phyloP scores from a whole-genome alignment of 2,113 vertebrate genomes.

The Toxotes chatareus region DNA sequence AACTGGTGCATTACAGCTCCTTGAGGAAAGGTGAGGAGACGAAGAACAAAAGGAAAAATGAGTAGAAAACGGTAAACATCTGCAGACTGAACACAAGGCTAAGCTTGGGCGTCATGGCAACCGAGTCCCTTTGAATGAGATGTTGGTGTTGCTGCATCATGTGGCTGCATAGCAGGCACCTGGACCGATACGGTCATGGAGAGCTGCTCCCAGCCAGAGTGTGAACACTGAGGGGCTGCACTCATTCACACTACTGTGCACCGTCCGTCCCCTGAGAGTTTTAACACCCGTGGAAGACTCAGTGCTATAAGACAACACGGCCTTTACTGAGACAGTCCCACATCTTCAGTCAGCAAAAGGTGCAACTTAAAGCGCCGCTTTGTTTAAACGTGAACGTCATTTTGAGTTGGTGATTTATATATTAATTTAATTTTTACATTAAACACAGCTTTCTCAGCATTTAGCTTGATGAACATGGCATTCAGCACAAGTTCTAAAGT shows the following conservation, averaged over 20 bases:
- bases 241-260: constrained; percentile 20
- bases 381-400: background rate
- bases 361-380: background rate
- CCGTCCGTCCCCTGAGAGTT: constrained; percentile 15
- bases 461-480: background rate
- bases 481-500: background rate
- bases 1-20: constrained; percentile 35
- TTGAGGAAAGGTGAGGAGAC: constrained; percentile 40
- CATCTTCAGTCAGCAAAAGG: constrained; percentile 4
- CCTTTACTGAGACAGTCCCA: background rate
- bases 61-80: constrained; percentile 53
- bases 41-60: constrained; percentile 46
- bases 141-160: constrained; percentile 59
- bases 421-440: background rate
- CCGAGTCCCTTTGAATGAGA: constrained; percentile 62
- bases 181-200: constrained; percentile 11
- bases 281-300: background rate
- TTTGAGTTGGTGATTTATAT: background rate
- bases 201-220: constrained; percentile 28
- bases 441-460: background rate
- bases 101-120: constrained; percentile 76
- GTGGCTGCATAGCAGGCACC: constrained; percentile 43
- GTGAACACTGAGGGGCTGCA: constrained; percentile 4
- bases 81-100: constrained; percentile 37
- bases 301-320: background rate